Evolutionary conservation across 2,113 vertebrate species (phyloP), one percentile per base, ranked within the genome.

Genomic region (Coreoperca whiteheadi): DNA sequence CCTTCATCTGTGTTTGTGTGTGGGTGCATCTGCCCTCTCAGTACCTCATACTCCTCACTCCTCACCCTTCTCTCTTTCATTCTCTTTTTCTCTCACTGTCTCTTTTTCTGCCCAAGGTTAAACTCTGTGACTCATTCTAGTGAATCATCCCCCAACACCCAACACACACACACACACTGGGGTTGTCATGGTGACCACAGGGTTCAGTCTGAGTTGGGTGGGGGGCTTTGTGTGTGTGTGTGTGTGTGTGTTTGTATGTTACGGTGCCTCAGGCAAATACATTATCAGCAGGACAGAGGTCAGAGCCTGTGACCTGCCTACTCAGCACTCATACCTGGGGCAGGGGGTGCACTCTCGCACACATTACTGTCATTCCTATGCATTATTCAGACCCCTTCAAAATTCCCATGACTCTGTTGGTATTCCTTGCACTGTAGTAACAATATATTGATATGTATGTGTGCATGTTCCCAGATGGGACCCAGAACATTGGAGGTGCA

Each of bases 71-170:
- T 77, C 56, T 87, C 74, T 72, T 85, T 86, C 78, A 79, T 84
- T 86, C 77, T 84, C 73, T 37, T 67, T 81, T 69, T 85, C 84
- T 87, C 86, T 54, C 83, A 75, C 82, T 67, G 83, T 85, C 84
- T 91, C 87, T 84, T 87, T 89, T 82, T 91, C 79, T 82, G 90
- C 91, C 88, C 86, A 89, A 92, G 88, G 91, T 92, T 91, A 88
- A 89, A 92, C 86, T 92, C 83, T 93, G 90, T 94, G 92, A 92
- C 91, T 93, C 91, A 93, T 86, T 89, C 86, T 80, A 63, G 87
- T 93, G 89, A 94, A 89, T 91, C 91, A 91, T 88, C 79, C n/a
- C n/a, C n/a, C n/a, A 81, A 25, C 37, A 60, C 54, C 60, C 32
- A 41, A 65, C 30, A 63, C 61, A 25, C 59, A 59, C 83, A 8